Base-by-base conservation (phyloP, 2,797 vertebrate species). In the Eulemur albifrons region DNA sequence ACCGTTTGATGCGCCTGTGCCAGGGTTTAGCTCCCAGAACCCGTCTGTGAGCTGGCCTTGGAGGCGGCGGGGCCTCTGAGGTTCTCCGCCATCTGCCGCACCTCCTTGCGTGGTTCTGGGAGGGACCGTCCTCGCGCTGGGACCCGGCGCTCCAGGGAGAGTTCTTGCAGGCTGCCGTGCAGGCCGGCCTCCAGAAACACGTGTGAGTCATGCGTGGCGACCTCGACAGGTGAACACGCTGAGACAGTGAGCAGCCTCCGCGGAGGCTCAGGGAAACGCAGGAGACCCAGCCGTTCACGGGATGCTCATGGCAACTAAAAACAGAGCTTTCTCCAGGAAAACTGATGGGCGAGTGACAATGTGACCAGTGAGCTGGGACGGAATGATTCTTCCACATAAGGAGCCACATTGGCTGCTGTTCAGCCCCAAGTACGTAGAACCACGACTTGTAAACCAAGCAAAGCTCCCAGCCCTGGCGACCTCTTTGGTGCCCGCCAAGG, bases 131-230 rank as follows among this genome's bases (percentile, higher is more conserved):
- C 5, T 21, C 0, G 0, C 2, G 7, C 70, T 5, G 3, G 14
- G 35, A 35, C 27, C 25, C 18, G n/a, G 21, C 25, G 38, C 38
- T 43, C 27, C 52, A 30, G 13, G 1, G 25, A 76, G 80, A 3
- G 3, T 38, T 73, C 70, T 27, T 4, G 2, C 17, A 38, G 48
- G 38, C n/a, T 30, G 20, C 61, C 0, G 0, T 2, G 2, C 1
- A 30, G 54, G 8, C 12, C 0, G 4, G 8, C 32, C 27, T 75
- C 38, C 6, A 43, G 38, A 40, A 59, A 25, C 18, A 21, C 3
- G 0, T 0, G 0, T 1, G 7, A 2, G 3, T 7, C 11, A 4
- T 0, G 9, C 30, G 15, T 48, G 48, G 48, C 7, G 2, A 20
- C 8, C 5, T 1, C 4, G 17, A 4, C 9, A 1, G 1, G 40